Percentiles rank a stretch among this genome's conserved stretches.
Conservation (phyloP, 2,888 invertebrate genomes). For the Dryococelus australis region DNA sequence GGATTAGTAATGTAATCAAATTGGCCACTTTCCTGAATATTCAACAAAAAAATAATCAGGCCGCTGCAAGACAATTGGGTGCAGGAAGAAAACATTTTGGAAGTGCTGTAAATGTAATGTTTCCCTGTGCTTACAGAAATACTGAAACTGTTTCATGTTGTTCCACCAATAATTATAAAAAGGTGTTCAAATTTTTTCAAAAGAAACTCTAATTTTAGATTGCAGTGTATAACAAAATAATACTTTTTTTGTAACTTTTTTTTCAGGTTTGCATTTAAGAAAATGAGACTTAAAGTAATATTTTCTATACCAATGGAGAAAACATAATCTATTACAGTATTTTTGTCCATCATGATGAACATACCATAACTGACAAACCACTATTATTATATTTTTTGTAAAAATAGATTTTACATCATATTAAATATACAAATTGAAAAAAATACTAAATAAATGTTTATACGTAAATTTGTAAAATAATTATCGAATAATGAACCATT, state of each 20-base stretch:
- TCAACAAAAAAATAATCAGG: conserved; percentile 39
- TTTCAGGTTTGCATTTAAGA: neutral
- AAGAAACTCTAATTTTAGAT: neutral
- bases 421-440: neutral
- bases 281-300: neutral
- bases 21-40: conserved; percentile 39
- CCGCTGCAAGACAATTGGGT: conserved; percentile 30
- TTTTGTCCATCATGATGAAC: neutral
- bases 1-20: conserved; percentile 31
- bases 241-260: neutral
- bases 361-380: neutral
- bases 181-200: neutral
- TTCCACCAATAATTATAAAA: conserved; percentile 28
- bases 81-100: conserved; percentile 38
- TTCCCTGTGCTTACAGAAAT: conserved; percentile 36
- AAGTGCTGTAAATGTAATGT: conserved; percentile 39
- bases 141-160: conserved; percentile 36
- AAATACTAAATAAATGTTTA: neutral
- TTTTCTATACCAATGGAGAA: neutral
- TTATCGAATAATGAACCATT: neutral
- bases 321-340: neutral
- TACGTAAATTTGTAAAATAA: neutral
- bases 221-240: neutral
- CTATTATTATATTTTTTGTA: neutral
- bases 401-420: neutral